phyloP scores from a whole-genome alignment of 2,888 invertebrate genomes.

The Ophion costatus region DNA sequence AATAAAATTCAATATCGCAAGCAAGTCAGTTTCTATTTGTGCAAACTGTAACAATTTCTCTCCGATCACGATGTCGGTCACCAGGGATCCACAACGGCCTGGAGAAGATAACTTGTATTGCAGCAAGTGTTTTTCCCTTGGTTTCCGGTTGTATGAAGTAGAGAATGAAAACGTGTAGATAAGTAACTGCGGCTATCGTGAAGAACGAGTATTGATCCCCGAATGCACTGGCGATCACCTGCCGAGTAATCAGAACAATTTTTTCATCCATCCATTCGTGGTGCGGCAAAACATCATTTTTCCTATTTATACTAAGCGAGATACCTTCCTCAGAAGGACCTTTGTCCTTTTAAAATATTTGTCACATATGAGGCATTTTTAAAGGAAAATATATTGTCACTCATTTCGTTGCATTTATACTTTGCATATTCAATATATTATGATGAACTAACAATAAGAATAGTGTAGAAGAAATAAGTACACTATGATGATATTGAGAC shows the following conservation, averaged over 20 bases:
- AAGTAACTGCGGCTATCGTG: slow-evolving; percentile 56
- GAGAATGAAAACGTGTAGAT: slow-evolving; percentile 44
- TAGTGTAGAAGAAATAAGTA: too few relatives aligned
- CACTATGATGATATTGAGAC: too few relatives aligned
- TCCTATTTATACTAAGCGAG: neutral
- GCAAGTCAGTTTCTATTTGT: neutral
- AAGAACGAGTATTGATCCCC: slow-evolving; percentile 65
- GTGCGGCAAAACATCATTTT: neutral
- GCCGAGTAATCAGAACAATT: neutral
- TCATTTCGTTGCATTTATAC: too few relatives aligned
- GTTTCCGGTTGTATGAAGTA: slow-evolving; percentile 64
- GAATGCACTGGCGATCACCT: slow-evolving; percentile 58
- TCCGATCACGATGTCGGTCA: slow-evolving; percentile 11
- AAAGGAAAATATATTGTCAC: too few relatives aligned
- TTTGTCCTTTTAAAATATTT: neutral
- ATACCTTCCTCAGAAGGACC: too few relatives aligned
- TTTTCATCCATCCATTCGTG: too few relatives aligned
- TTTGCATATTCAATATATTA: too few relatives aligned
- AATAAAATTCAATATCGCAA: too few relatives aligned
- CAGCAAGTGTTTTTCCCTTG: slow-evolving; percentile 57
- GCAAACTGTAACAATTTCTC: slow-evolving; percentile 8
- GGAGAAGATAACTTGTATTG: slow-evolving; percentile 54
- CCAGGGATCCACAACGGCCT: neutral
- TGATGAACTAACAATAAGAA: too few relatives aligned
- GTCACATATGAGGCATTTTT: too few relatives aligned